Conservation (phyloP, 2,888 invertebrate species). For the Agrotis exclamationis region DNA sequence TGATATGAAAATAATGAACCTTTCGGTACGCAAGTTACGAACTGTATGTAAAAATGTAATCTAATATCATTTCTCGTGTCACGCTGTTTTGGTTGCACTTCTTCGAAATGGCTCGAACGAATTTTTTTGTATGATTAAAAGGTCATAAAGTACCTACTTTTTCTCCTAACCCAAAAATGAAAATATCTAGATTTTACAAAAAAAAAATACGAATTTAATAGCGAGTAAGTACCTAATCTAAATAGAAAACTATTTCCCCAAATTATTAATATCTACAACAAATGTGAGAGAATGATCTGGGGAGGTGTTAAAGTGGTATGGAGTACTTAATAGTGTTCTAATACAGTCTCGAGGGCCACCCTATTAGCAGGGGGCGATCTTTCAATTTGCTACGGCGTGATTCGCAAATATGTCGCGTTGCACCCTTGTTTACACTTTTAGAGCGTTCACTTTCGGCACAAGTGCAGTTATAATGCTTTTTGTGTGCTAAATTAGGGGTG, state of each 20-base stretch:
- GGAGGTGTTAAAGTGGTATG: constrained; percentile 67
- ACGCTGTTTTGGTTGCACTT: too few relatives aligned
- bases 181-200: too few relatives aligned
- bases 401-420: constrained; percentile 78
- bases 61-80: background rate
- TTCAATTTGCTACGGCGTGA: constrained; percentile 88
- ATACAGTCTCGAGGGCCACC: constrained; percentile 76
- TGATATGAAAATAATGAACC: constrained; percentile 13
- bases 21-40: background rate
- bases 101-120: too few relatives aligned
- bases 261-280: background rate
- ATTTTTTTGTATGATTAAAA: too few relatives aligned
- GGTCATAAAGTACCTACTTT: too few relatives aligned
- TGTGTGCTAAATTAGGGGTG: constrained; percentile 60
- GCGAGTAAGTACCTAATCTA: too few relatives aligned
- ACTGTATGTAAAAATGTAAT: background rate
- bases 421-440: constrained; percentile 82
- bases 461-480: constrained; percentile 66
- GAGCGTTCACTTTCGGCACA: constrained; percentile 67
- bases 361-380: constrained; percentile 79
- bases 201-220: too few relatives aligned
- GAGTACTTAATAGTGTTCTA: constrained; percentile 84
- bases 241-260: too few relatives aligned
- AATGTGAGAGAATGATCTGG: constrained; percentile 1
- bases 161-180: too few relatives aligned